These are phyloP conservation scores for Chiloscyllium plagiosum DNA, from an alignment of 2,113 vertebrate species.

Conservation along the genomic window DNA sequence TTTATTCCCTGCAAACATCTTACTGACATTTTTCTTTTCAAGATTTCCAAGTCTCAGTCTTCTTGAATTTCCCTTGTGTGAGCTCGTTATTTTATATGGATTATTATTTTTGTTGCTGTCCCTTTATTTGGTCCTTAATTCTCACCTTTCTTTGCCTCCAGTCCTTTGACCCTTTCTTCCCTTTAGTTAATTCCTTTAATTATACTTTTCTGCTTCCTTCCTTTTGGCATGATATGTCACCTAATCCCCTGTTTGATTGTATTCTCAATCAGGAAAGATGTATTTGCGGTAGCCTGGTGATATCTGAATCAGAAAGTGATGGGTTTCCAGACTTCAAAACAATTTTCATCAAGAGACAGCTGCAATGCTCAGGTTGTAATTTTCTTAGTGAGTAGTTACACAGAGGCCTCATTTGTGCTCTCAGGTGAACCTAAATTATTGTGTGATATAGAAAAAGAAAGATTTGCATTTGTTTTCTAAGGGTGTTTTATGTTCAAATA, in stretches of 20 bases:
- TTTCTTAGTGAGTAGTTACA: not conserved
- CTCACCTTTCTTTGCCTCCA: not conserved
- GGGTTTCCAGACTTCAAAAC: not conserved
- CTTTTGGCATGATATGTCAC: not conserved
- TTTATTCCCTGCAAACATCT: not conserved
- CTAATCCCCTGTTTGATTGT: not conserved
- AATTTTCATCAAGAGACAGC: not conserved
- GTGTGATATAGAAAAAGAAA: not conserved
- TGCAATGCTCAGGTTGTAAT: not conserved
- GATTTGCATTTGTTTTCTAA: not conserved
- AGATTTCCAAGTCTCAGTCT: not conserved
- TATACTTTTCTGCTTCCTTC: not conserved
- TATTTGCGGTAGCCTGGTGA: not conserved
- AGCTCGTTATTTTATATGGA: not conserved
- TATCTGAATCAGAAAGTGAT: not conserved
- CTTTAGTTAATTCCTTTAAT: not conserved
- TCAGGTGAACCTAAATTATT: not conserved
- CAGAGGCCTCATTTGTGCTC: not conserved
- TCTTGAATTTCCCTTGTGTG: not conserved
- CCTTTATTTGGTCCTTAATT: not conserved
- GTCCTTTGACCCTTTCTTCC: not conserved
- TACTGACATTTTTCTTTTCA: not conserved
- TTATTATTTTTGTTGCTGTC: not conserved
- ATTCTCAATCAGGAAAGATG: not conserved
- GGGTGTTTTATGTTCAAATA: not conserved